Conservation (phyloP, 2,113 vertebrate genomes). For the Hypanus sabinus region DNA sequence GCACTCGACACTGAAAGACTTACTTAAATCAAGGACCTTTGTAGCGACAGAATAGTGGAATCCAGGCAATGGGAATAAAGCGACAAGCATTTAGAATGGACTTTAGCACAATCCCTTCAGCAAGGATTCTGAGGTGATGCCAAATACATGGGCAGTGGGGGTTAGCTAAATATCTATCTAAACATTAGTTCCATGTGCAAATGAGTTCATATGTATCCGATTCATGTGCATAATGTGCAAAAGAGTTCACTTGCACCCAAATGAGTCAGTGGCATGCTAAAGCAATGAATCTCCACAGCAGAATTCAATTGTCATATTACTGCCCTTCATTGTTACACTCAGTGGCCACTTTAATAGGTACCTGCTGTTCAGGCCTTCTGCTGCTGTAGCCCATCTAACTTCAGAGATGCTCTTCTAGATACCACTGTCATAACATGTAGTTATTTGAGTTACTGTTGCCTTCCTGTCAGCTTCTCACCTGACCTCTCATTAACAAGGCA, state of each 20-base stretch:
- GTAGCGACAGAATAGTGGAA: background rate
- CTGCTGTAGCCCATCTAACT: no score
- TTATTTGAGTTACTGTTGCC: no score
- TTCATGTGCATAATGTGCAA: background rate
- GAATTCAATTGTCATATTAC: background rate
- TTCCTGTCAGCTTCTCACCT: no score
- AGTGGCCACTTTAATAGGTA: no score
- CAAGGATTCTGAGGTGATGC: background rate
- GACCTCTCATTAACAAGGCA: no score
- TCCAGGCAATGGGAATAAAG: conserved; percentile 6
- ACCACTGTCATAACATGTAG: no score
- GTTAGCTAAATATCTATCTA: background rate
- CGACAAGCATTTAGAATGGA: background rate
- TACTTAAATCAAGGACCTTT: conserved; percentile 33
- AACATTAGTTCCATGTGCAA: background rate
- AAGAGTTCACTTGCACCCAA: background rate
- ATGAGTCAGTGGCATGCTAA: background rate
- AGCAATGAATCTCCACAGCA: background rate
- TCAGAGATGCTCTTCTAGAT: no score
- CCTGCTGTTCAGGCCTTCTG: no score
- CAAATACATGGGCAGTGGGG: background rate
- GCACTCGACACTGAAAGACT: conserved; percentile 37
- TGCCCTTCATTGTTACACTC: background rate
- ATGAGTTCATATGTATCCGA: background rate
- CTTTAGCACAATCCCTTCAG: background rate